phyloP scores from a whole-genome alignment of 2,797 vertebrate genomes.

The Triplophysa bombifrons region DNA sequence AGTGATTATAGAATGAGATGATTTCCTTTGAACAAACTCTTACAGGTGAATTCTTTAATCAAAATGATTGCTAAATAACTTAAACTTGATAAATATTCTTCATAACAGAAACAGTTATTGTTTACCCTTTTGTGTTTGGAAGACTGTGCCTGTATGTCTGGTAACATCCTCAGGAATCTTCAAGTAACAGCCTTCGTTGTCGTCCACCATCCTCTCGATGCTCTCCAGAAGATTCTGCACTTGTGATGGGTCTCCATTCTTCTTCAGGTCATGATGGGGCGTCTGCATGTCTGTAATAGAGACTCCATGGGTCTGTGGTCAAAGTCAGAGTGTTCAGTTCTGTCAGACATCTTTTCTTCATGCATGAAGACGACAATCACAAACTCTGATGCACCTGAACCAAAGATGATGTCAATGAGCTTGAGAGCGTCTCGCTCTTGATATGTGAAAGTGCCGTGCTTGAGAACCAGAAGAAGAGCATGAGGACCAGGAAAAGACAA shows the following conservation, averaged over 20 bases:
- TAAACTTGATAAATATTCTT: too few species aligned
- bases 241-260: background rate
- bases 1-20: too few species aligned
- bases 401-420: background rate
- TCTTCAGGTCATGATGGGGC: background rate
- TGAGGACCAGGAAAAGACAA: constrained; percentile 2
- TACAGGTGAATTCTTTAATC: too few species aligned
- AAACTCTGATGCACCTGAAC: background rate
- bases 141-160: background rate
- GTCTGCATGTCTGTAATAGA: background rate
- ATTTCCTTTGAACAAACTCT: too few species aligned
- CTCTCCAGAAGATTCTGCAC: constrained; percentile 17
- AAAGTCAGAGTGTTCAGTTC: background rate
- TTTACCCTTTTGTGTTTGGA: background rate
- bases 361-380: constrained; percentile 6
- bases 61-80: too few species aligned
- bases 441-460: background rate
- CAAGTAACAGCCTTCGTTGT: background rate
- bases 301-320: background rate
- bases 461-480: background rate
- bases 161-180: background rate
- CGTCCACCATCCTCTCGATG: constrained; percentile 1
- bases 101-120: too few species aligned
- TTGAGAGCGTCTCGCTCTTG: background rate
- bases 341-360: background rate